Conservation (phyloP, 2,797 vertebrate genomes). For the Yasuhikotakia modesta region DNA sequence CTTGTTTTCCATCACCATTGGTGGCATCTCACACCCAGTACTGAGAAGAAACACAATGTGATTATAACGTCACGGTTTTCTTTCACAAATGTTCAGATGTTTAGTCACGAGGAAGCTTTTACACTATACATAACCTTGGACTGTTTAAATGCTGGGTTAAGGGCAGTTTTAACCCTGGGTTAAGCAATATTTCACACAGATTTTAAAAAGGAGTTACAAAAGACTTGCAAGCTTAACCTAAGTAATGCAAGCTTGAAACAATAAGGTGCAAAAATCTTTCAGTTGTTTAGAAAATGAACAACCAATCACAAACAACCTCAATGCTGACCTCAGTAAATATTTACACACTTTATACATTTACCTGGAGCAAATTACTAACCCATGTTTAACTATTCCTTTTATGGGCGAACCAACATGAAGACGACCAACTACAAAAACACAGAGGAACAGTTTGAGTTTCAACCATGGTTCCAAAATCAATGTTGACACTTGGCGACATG, state of each 20-base stretch:
- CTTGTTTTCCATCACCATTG: slow-evolving; percentile 26
- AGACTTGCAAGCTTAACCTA: too few species aligned
- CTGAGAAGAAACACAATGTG: slow-evolving; percentile 2
- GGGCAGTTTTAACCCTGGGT: background rate
- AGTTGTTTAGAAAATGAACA: background rate
- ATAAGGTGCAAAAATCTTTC: background rate
- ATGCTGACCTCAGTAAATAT: background rate
- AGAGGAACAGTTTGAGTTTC: background rate
- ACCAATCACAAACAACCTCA: background rate
- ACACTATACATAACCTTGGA: background rate
- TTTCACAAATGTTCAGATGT: background rate
- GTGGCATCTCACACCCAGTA: slow-evolving; percentile 27
- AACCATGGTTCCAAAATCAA: slow-evolving; percentile 2
- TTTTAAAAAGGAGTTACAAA: too few species aligned
- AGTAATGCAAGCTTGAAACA: background rate
- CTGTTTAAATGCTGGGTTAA: background rate
- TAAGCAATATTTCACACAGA: background rate
- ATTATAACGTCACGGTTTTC: slow-evolving; percentile 23
- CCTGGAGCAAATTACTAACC: background rate
- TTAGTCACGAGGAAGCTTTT: background rate
- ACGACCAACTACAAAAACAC: background rate
- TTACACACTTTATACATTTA: background rate
- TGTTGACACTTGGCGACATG: background rate
- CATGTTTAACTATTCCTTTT: background rate
- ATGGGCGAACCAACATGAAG: background rate